phyloP scores from a whole-genome alignment of 2,797 vertebrate genomes.

The Sarcophilus harrisii region DNA sequence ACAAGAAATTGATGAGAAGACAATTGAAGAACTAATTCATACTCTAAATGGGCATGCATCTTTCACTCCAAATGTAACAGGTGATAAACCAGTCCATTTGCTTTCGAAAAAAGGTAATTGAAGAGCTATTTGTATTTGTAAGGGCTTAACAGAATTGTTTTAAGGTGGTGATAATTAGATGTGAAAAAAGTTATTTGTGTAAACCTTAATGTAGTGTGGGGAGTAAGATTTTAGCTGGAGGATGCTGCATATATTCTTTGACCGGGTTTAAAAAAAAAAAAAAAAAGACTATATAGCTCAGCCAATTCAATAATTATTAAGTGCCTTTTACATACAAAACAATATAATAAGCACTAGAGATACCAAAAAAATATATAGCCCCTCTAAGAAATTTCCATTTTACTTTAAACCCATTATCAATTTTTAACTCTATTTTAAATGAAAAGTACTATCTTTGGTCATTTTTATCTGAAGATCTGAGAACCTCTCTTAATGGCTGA shows the following conservation, averaged over 20 bases:
- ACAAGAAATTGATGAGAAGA: conserved; percentile 86
- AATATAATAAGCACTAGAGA: background rate
- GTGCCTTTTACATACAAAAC: background rate
- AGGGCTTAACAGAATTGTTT: background rate
- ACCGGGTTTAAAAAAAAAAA: background rate
- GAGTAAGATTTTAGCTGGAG: background rate
- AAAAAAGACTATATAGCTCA: background rate
- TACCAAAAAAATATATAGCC: background rate
- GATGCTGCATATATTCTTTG: background rate
- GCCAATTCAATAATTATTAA: background rate
- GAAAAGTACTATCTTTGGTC: background rate
- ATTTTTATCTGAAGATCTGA: background rate
- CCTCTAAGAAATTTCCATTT: background rate
- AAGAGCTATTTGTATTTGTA: background rate
- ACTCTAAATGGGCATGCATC: conserved; percentile 85
- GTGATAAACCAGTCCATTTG: conserved; percentile 72
- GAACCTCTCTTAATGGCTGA: background rate
- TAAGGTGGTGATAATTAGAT: background rate
- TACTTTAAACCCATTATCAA: background rate
- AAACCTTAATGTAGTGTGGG: background rate
- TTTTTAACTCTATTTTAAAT: background rate
- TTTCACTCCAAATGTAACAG: conserved; percentile 74
- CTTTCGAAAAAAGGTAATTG: conserved; percentile 88
- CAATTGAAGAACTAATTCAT: conserved; percentile 87
- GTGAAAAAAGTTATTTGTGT: background rate